A percentile compares a stretch with the other conserved stretches of the same genome.
phyloP scores from a whole-genome alignment of 2,113 vertebrate genomes.

The Ptilonorhynchus violaceus region DNA sequence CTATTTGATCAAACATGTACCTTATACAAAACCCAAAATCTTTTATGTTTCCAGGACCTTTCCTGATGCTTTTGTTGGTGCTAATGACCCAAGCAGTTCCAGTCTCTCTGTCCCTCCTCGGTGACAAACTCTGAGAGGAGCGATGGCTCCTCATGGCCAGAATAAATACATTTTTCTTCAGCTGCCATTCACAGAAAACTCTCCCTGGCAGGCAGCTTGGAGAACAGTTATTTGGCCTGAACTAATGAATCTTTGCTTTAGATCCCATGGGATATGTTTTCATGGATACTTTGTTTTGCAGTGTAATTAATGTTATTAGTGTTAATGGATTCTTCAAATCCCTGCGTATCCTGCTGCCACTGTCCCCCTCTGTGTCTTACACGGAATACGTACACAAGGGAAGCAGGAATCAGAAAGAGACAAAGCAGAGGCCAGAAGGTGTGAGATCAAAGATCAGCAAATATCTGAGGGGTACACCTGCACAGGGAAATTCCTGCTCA shows the following conservation, averaged over 20 bases:
- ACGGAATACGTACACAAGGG: background rate
- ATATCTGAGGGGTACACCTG: background rate
- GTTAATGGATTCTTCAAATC: background rate
- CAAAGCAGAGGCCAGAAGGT: background rate
- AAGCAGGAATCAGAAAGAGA: background rate
- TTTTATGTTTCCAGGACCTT: background rate
- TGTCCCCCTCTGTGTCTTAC: background rate
- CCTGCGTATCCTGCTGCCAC: background rate
- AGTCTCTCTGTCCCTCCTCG: background rate
- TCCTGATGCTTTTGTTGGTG: background rate
- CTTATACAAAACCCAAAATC: background rate
- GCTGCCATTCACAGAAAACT: background rate
- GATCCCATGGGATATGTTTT: background rate
- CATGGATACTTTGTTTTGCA: background rate
- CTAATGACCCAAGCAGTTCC: background rate
- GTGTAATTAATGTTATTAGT: slow-evolving; percentile 5
- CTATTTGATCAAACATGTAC: background rate
- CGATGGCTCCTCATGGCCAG: background rate
- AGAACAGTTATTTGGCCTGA: background rate
- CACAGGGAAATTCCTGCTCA: background rate
- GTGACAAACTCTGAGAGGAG: background rate
- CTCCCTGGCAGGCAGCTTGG: background rate
- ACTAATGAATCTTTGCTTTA: background rate
- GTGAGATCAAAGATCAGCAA: background rate
- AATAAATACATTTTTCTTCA: background rate